Conservation (phyloP, 2,113 vertebrate species). For the Vulpes ferrilata region DNA sequence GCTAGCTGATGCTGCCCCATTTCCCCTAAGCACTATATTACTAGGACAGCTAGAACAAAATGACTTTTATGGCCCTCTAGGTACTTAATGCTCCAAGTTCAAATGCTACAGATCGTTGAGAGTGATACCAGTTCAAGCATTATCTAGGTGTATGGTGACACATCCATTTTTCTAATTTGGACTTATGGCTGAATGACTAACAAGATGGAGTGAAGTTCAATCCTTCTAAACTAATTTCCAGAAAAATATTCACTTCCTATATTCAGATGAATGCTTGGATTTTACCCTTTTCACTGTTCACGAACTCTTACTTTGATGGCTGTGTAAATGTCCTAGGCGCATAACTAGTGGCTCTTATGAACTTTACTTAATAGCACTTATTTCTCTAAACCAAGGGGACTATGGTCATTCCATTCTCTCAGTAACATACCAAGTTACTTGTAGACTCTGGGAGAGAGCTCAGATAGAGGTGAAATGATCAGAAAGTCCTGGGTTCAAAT, state of each 20-base stretch:
- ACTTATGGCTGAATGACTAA: conserved; percentile 72
- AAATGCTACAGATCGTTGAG: conserved; percentile 74
- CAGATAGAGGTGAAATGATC: background rate
- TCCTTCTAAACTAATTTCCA: conserved; percentile 62
- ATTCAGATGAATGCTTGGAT: conserved; percentile 46
- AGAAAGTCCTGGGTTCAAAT: background rate
- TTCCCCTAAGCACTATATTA: background rate
- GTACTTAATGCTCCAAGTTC: conserved; percentile 59
- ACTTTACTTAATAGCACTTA: background rate
- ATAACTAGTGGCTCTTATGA: conserved; percentile 63
- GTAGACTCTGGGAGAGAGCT: background rate
- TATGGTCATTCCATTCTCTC: background rate
- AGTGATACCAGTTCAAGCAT: conserved; percentile 67
- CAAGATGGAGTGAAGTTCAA: conserved; percentile 65
- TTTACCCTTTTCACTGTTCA: conserved; percentile 60
- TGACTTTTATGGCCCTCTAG: background rate
- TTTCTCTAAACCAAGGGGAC: background rate
- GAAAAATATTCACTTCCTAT: conserved; percentile 67
- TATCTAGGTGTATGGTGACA: conserved; percentile 14
- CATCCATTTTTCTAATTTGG: conserved; percentile 73
- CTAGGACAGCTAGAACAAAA: background rate
- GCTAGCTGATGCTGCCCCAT: background rate
- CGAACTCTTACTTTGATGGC: conserved; percentile 46
- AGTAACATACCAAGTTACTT: background rate
- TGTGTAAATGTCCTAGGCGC: background rate